Evolutionary conservation across 2,797 vertebrate genomes (phyloP).

Genomic region (Xenops minutus): DNA sequence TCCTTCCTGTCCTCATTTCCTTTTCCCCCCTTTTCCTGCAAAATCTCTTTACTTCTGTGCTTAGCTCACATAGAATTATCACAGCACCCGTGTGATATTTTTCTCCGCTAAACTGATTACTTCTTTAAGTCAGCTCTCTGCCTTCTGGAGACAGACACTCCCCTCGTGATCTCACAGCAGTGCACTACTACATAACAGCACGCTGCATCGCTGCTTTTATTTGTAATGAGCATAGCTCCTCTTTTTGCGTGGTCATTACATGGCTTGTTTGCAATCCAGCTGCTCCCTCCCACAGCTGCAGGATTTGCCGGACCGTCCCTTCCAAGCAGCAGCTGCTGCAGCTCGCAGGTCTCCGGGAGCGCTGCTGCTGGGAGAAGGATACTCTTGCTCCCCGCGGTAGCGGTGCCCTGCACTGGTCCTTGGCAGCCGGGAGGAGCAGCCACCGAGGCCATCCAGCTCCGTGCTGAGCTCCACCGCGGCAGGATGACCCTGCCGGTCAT

Average conservation of each 20-base stretch:
- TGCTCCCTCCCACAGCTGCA: neutral
- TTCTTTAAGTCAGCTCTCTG: neutral
- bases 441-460: neutral
- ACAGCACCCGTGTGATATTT: neutral
- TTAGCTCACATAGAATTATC: neutral
- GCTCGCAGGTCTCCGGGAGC: neutral
- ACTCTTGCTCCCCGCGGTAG: neutral
- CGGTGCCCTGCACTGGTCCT: rapidly evolving
- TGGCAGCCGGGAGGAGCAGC: neutral
- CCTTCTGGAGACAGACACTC: neutral
- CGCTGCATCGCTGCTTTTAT: neutral
- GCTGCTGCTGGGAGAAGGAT: neutral
- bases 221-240: neutral
- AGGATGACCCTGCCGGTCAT: neutral
- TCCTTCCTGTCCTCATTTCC: slow-evolving; percentile 27
- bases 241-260: neutral
- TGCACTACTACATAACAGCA: rapidly evolving
- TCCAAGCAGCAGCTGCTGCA: neutral
- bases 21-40: slow-evolving; percentile 8
- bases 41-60: neutral
- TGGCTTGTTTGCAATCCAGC: neutral
- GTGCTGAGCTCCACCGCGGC: neutral
- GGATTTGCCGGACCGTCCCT: neutral
- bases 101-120: neutral
- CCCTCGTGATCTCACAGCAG: neutral